Evolutionary conservation across 2,113 vertebrate species (phyloP).

Genomic region (Notiomystis cincta): DNA sequence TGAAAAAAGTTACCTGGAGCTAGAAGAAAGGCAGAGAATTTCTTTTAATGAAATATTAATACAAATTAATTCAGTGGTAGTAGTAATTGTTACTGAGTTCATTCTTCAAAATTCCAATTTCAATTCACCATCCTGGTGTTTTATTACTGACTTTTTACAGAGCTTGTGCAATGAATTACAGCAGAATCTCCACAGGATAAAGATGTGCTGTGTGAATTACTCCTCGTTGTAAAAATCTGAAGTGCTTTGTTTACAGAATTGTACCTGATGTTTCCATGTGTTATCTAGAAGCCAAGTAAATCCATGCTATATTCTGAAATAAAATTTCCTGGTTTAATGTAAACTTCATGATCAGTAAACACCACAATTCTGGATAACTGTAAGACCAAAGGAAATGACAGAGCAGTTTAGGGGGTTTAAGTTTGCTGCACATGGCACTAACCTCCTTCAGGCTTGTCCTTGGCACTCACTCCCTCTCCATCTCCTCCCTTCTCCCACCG

Average conservation of each 20-base stretch:
- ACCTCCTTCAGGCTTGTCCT: not conserved
- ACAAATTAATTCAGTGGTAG: constrained; percentile 27
- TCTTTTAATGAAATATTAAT: constrained; percentile 45
- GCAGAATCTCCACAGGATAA: not conserved
- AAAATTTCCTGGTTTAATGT: not conserved
- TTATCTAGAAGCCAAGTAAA: not conserved
- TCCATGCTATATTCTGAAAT: not conserved
- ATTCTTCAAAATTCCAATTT: constrained; percentile 18
- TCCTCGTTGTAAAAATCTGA: not conserved
- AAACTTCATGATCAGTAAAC: not conserved
- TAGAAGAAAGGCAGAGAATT: not conserved
- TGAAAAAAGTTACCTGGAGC: constrained; percentile 29
- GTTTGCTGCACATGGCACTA: not conserved
- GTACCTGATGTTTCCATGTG: not conserved
- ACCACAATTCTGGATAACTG: not conserved
- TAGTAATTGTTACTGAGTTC: not conserved
- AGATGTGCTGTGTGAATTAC: not conserved
- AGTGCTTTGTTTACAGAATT: not conserved
- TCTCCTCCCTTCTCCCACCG: not conserved
- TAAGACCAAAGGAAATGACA: not conserved
- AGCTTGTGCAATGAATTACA: not conserved
- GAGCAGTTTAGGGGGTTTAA: not conserved
- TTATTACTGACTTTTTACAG: not conserved
- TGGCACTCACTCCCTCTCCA: not conserved
- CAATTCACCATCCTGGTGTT: not conserved